Conservation (phyloP, 2,888 invertebrate genomes). For the Galerucella nymphaeae region DNA sequence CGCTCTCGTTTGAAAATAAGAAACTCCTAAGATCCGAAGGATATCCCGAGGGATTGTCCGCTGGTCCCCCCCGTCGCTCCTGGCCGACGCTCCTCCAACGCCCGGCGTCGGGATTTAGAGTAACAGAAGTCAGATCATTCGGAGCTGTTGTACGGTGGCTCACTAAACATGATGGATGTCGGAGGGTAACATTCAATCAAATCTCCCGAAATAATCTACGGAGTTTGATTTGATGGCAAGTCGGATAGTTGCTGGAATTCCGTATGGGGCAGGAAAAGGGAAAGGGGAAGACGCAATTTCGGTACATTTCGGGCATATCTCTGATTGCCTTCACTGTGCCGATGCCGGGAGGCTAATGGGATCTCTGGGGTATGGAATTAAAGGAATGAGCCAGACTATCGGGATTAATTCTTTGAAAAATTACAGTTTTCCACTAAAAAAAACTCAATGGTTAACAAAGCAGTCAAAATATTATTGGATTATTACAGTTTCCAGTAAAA, state of each 20-base stretch:
- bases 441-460: neutral
- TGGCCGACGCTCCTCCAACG: slow-evolving; percentile 44
- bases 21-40: slow-evolving; percentile 33
- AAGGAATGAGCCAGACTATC: slow-evolving; percentile 12
- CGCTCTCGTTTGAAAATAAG: slow-evolving; percentile 10
- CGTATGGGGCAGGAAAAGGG: slow-evolving; percentile 32
- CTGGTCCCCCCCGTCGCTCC: slow-evolving; percentile 41
- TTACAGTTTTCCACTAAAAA: neutral
- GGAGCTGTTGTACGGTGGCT: slow-evolving; percentile 55
- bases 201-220: slow-evolving; percentile 57
- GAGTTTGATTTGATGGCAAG: slow-evolving; percentile 55
- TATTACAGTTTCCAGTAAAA: neutral
- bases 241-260: slow-evolving; percentile 34
- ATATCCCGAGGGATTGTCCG: slow-evolving; percentile 50
- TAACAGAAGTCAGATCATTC: slow-evolving; percentile 59
- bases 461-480: neutral
- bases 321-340: slow-evolving; percentile 34
- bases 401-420: neutral
- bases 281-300: slow-evolving; percentile 45
- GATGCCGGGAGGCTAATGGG: slow-evolving; percentile 38
- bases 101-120: slow-evolving; percentile 51
- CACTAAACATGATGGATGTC: slow-evolving; percentile 59
- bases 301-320: slow-evolving; percentile 35
- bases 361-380: slow-evolving; percentile 45
- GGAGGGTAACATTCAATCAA: slow-evolving; percentile 59